Base-by-base conservation (phyloP, 2,113 vertebrate genomes). In the Eptatretus burgeri region DNA sequence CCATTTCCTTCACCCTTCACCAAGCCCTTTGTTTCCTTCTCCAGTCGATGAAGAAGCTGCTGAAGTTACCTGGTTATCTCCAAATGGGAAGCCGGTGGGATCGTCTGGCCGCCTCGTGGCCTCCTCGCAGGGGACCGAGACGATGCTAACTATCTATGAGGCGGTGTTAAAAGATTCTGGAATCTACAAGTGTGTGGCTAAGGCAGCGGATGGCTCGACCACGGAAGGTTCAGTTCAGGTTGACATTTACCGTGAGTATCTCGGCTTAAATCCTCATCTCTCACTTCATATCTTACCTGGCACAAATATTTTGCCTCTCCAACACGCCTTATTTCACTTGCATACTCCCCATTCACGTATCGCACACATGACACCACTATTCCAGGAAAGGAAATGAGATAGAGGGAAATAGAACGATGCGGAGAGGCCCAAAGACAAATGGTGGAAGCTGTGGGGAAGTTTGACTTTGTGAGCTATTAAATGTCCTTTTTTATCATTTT, bases 1-100 rank as follows among this genome's bases (percentile, higher is more conserved):
- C 27, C 27, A 41, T 41, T 41, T 41, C 27, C n/a, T n/a, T n/a
- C 27, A 41, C 9, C 12, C 56, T 60, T 20, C 20, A n/a, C 56
- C 12, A 60, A n/a, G n/a, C 10, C 12, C 3, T 13, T 13, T 20
- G n/a, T 20, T 20, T 10, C 56, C 56, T 17, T 20, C 56, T n/a
- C n/a, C 67, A 95, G 91, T 86, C 73, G 78, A 77, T 9, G 85
- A 83, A 7, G 81, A 81, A 68, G 81, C 80, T 71, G 83, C 78
- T 70, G 80, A 81, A 60, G 88, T 98, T 70, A 83, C 83, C 69
- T 98, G 91, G 91, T 93, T 82, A 66, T 83, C 82, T n/a, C 89
- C 89, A 5, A 82, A 71, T 0, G 87, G 91, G 1, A 83, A 93
- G 69, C 76, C 78, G 71, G 80, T 95, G 68, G 80, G 72, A 9